Conservation (phyloP, 2,888 invertebrate species). For the Hypomecis punctinalis region DNA sequence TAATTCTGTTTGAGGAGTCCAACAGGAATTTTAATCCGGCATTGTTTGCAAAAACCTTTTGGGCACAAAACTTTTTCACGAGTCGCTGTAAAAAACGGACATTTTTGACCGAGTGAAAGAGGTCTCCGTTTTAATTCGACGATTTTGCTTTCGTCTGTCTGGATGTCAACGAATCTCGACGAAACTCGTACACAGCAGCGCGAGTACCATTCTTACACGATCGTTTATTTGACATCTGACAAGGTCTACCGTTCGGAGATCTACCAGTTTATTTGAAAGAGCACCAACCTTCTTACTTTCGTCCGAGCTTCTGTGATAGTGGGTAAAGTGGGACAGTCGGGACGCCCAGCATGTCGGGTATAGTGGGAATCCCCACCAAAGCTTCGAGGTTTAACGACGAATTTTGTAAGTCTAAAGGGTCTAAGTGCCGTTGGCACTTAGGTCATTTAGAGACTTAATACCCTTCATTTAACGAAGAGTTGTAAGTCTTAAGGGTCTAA, state of each 20-base stretch:
- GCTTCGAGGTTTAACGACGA: slow-evolving; percentile 94
- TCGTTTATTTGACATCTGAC: too few species aligned
- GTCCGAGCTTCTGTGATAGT: slow-evolving; percentile 94
- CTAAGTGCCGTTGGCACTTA: too few species aligned
- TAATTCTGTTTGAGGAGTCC: neutral
- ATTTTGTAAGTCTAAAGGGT: slow-evolving; percentile 69
- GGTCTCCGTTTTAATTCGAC: too few species aligned
- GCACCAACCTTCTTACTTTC: slow-evolving; percentile 78
- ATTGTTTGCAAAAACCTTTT: neutral
- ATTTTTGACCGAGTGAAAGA: neutral
- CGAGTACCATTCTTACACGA: too few species aligned
- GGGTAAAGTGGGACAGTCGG: slow-evolving; percentile 93
- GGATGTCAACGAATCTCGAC: too few species aligned
- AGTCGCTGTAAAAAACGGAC: neutral
- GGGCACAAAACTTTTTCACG: too few species aligned
- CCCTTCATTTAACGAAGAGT: too few species aligned
- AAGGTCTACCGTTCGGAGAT: too few species aligned
- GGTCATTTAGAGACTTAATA: too few species aligned
- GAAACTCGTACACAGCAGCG: too few species aligned
- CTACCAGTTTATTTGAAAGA: too few species aligned
- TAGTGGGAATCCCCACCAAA: slow-evolving; percentile 81
- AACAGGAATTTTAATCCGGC: neutral
- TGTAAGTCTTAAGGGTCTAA: neutral
- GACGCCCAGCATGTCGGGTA: slow-evolving; percentile 91
- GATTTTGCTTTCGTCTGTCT: too few species aligned